Evolutionary conservation across 2,888 invertebrate species (phyloP), one percentile per base, ranked within the genome.

Genomic region (Allolobophora icterica): DNA sequence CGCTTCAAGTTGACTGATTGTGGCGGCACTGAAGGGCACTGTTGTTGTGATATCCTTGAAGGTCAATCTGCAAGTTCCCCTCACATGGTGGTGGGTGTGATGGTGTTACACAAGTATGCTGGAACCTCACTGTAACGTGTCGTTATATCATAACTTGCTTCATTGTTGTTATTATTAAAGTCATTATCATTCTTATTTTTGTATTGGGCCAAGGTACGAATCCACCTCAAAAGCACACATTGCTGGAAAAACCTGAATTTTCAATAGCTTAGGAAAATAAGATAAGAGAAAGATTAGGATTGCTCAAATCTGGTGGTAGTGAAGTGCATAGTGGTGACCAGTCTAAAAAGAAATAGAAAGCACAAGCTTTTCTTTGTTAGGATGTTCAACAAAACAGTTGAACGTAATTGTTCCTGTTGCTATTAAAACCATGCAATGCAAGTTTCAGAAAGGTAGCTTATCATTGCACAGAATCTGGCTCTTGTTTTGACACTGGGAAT

Each of bases 11-110:
- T 24, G n/a, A 71, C n/a, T n/a, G n/a, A n/a, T 71, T 71, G 71
- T 71, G n/a, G 71, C 13, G n/a, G 11, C 71, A n/a, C n/a, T n/a
- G 4, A n/a, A 71, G 71, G 30, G 3, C 71, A 17, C 71, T n/a
- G 71, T 71, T 71, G 71, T 71, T 71, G 71, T 71, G 71, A 71
- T 71, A 71, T 71, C 71, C 71, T 71, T 71, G 71, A 71, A 71
- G n/a, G 71, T 71, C 71, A 71, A n/a, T 71, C 71, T 71, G 30
- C n/a, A 71, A 13, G 71, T 71, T 71, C 71, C 71, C n/a, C 71
- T n/a, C 13, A 8, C 17, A n/a, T n/a, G 71, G 71, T 71, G 71
- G 71, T 71, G 71, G 52, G n/a, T n/a, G 71, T 71, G 30, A 71
- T 13, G n/a, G 71, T n/a, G n/a, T n/a, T 71, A 71, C 8, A 13